These are phyloP conservation scores for Magallana nippona DNA, from an alignment of 2,888 invertebrate species.

Conservation along the genomic window DNA sequence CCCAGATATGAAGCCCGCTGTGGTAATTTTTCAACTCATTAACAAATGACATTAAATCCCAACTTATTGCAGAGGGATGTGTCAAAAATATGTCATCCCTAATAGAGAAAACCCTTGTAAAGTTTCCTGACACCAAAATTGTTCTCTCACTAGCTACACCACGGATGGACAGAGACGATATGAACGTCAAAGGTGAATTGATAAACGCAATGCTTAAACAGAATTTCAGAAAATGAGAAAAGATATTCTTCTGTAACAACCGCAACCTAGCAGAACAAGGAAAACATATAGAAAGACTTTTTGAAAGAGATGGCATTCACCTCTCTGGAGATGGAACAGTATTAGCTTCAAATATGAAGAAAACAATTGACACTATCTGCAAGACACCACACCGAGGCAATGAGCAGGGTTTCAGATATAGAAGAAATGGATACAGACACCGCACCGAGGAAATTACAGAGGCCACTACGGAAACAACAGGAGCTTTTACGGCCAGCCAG, in stretches of 20 bases:
- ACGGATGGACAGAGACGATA: not conserved
- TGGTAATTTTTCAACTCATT: no score
- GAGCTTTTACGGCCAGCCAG: no score
- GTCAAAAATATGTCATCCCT: no score
- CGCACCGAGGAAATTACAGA: no score
- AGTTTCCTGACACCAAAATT: no score
- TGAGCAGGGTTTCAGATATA: not conserved
- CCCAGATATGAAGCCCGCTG: not conserved
- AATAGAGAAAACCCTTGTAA: no score
- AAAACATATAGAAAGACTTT: not conserved
- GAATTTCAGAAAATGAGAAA: not conserved
- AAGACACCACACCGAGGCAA: not conserved
- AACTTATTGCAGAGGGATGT: no score
- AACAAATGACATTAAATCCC: no score
- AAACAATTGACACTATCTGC: not conserved
- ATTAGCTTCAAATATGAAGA: no score
- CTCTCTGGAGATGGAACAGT: conserved; percentile 18
- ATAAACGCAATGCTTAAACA: conserved; percentile 32
- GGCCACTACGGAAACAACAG: no score
- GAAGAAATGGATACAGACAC: not conserved
- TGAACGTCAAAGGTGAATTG: not conserved
- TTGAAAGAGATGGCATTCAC: conserved; percentile 9
- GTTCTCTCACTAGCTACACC: no score
- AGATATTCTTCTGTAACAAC: conserved; percentile 22
- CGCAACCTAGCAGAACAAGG: not conserved